Base-by-base conservation (phyloP, 30 jellyfish, hydroid and myxozoan genomes). In the Morbakka virulenta region DNA sequence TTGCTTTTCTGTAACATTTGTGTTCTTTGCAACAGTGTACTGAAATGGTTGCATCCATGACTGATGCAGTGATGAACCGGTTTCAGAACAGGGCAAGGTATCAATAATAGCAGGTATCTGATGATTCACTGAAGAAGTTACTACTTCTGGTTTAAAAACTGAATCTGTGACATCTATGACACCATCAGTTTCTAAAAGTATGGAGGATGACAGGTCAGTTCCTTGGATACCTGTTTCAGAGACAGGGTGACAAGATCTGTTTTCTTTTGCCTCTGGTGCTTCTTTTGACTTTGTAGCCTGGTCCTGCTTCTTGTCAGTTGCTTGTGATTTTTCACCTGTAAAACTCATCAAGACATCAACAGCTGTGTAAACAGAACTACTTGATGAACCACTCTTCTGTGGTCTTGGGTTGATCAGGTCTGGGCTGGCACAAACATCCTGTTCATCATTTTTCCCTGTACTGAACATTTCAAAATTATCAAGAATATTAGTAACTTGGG, bases 331-430 rank as follows among this genome's bases (percentile, higher is more conserved):
- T 47, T 35, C 53, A 4, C 90, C 22, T 25, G 92, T 89, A 41
- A 90, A 84, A 52, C 97, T 90, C 81, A 90, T 90, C 41, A 90
- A 79, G 32, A 96, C 97, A 74, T 90, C 96, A 21, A 90, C 97
- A 41, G 97, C 97, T 17, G 97, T 96, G 6, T 96, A 90, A 21
- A 84, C 92, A 1, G 97, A 96, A 76, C 97, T 90, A 34, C 97
- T 81, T 2, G 97, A 90, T 69, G 79, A 83, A 30, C 96, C 77
- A 2, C 91, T 92, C 0, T 94, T 72, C n/a, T 80, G 35, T 83
- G 78, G 81, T 52, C 93, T 69, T 20, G 96, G 96, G 27, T 86
- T 90, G 11, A 81, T 85, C 35, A 88, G 67, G 78, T 88, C 97
- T 17, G 90, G 84, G 6, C 77, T 0, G 13, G 84, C 47, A 69